Evolutionary conservation across 1,140 invertebrate genomes (phyloP).

Genomic region (Dendrolimus kikuchii): DNA sequence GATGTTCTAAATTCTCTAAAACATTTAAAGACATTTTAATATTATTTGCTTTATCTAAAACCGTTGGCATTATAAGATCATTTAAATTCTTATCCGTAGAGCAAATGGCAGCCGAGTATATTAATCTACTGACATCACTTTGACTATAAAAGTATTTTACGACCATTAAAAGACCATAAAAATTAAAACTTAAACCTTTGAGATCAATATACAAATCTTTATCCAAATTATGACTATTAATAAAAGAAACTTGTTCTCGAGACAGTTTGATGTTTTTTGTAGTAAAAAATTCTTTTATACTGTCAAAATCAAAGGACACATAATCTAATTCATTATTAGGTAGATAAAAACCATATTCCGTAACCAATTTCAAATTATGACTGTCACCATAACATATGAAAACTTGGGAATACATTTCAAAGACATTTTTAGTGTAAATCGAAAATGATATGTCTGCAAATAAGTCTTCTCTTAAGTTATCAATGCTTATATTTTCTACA

Average conservation of each 20-base stretch:
- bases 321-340: constrained; percentile 76
- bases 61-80: constrained; percentile 55
- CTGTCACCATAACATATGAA: constrained; percentile 86
- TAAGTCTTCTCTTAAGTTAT: constrained; percentile 38
- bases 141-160: constrained; percentile 53
- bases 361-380: constrained; percentile 78
- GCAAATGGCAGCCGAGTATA: constrained; percentile 57
- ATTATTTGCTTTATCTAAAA: constrained; percentile 34
- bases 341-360: constrained; percentile 82
- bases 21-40: constrained; percentile 37
- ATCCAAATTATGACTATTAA: constrained; percentile 64
- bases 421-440: constrained; percentile 74
- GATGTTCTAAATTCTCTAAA: constrained; percentile 34
- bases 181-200: constrained; percentile 74
- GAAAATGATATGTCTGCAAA: constrained; percentile 59
- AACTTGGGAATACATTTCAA: constrained; percentile 74
- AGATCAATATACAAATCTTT: constrained; percentile 71
- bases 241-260: constrained; percentile 59
- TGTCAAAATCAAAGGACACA: constrained; percentile 68
- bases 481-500: constrained; percentile 62
- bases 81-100: constrained; percentile 46
- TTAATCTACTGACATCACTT: constrained; percentile 50
- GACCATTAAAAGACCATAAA: constrained; percentile 57
- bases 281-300: constrained; percentile 49
- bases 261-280: constrained; percentile 36